Evolutionary conservation across 37 sponge, comb jelly and placozoan species (phyloP).

Genomic region (Mnemiopsis leidyi): DNA sequence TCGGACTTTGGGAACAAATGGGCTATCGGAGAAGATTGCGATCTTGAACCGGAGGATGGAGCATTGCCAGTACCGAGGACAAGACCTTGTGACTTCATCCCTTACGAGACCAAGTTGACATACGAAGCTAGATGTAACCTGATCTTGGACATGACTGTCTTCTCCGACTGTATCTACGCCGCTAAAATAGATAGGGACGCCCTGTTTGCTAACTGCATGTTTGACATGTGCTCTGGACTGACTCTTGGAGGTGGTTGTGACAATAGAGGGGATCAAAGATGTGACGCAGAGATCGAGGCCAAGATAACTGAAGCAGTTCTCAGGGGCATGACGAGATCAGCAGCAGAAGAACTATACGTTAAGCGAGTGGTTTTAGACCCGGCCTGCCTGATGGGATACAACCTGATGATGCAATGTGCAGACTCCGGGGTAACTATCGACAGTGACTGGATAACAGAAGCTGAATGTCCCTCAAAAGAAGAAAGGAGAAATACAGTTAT

Average conservation of each 20-base stretch:
- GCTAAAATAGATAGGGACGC: not conserved
- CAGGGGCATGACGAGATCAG: not conserved
- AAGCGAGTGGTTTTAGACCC: not conserved
- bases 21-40: not conserved
- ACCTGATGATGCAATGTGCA: not conserved
- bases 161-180: not conserved
- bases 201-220: conserved; percentile 28
- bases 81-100: conserved; percentile 1
- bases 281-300: conserved; percentile 1
- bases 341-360: not conserved
- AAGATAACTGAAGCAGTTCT: not conserved
- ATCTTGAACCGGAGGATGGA: conserved; percentile 5
- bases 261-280: not conserved
- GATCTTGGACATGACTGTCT: not conserved
- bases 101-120: not conserved
- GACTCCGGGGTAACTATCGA: not conserved
- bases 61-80: not conserved
- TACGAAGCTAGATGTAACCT: conserved; percentile 9
- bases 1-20: conserved; percentile 10
- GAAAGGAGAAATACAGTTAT: not conserved
- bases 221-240: conserved; percentile 42
- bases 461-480: not conserved
- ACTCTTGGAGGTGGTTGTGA: not conserved
- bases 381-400: not conserved
- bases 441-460: not conserved